phyloP scores from a whole-genome alignment of 2,888 invertebrate species.

The Mythimna ferrago region DNA sequence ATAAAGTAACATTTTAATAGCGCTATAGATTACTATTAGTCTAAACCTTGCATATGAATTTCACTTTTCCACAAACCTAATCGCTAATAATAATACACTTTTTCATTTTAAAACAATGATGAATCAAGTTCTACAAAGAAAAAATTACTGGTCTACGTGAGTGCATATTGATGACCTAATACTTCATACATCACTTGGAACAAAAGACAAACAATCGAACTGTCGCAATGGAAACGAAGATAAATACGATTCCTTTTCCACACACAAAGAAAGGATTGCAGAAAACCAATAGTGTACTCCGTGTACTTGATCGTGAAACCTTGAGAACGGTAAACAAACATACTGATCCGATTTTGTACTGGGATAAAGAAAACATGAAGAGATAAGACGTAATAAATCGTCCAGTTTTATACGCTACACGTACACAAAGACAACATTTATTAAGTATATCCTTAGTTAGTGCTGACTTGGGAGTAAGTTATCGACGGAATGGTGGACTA shows the following conservation, averaged over 20 bases:
- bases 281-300: conserved; percentile 9
- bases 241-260: conserved; percentile 10
- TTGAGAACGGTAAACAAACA: conserved; percentile 16
- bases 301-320: conserved; percentile 19
- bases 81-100: not conserved
- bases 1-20: not conserved
- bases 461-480: conserved; percentile 47
- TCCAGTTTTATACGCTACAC: conserved; percentile 50
- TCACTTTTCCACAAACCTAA: too few species aligned
- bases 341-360: conserved; percentile 10
- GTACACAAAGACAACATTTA: conserved; percentile 40
- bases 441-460: conserved; percentile 41
- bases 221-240: conserved; percentile 29
- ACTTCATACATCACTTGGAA: conserved; percentile 20
- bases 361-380: conserved; percentile 19
- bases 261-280: not conserved
- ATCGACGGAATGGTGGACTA: conserved; percentile 10
- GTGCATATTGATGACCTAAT: conserved; percentile 25
- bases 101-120: not conserved
- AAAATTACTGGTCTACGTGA: conserved; percentile 19
- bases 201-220: conserved; percentile 10
- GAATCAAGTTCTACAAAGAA: conserved; percentile 32
- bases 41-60: too few species aligned
- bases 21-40: too few species aligned
- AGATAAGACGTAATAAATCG: conserved; percentile 48